Percentiles rank a stretch among this genome's conserved stretches.
Evolutionary conservation across 1,140 invertebrate species (phyloP).

Genomic region (Idris sp.): DNA sequence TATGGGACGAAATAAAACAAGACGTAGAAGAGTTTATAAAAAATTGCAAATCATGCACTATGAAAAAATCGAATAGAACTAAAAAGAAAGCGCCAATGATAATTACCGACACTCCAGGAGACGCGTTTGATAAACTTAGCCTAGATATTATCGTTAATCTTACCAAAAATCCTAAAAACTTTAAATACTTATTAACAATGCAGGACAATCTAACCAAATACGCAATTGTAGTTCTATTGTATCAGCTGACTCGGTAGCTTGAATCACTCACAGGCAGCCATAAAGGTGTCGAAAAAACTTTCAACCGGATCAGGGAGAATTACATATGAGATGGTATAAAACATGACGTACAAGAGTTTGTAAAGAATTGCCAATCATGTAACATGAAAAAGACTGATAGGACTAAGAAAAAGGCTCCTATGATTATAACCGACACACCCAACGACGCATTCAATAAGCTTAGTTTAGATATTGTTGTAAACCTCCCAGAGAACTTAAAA

Average conservation of each 20-base stretch:
- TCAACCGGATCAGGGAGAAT: neutral
- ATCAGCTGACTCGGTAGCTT: neutral
- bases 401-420: neutral
- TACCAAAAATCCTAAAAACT: neutral
- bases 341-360: neutral
- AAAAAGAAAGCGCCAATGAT: neutral
- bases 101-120: neutral
- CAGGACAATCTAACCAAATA: no score
- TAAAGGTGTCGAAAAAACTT: neutral
- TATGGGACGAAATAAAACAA: neutral
- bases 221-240: neutral
- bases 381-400: neutral
- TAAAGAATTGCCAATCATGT: neutral
- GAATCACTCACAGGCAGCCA: no score
- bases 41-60: neutral
- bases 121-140: neutral
- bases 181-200: constrained; percentile 7
- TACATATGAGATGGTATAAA: neutral
- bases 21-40: neutral
- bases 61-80: neutral
- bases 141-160: neutral
- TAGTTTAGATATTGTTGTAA: constrained; percentile 1
- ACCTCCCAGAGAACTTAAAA: neutral
- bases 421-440: neutral
- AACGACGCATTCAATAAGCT: neutral